Evolutionary conservation across 2,113 vertebrate species (phyloP).

Genomic region (Hydropotes inermis): DNA sequence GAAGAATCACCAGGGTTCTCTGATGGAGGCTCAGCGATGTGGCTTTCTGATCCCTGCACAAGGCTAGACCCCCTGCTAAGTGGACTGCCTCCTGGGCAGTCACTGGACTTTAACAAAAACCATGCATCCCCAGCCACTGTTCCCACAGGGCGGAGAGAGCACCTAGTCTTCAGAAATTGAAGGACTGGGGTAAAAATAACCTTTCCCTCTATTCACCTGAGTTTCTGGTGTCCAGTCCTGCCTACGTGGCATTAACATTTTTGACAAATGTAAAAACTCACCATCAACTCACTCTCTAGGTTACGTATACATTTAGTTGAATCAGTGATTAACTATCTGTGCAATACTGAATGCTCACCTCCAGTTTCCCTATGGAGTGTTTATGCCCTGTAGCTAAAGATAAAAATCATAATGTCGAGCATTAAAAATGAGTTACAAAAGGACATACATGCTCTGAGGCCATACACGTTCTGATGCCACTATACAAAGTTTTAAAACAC

Average conservation of each 20-base stretch:
- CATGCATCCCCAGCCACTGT: neutral
- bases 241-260: neutral
- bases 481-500: neutral
- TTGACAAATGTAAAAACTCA: neutral
- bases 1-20: neutral
- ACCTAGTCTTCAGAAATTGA: neutral
- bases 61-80: neutral
- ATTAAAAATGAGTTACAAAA: neutral
- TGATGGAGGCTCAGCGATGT: neutral
- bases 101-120: neutral
- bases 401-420: neutral
- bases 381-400: neutral
- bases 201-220: neutral
- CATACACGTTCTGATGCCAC: neutral
- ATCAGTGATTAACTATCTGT: neutral
- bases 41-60: neutral
- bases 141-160: neutral
- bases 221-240: neutral
- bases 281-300: neutral
- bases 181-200: neutral
- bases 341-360: neutral
- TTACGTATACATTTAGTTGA: neutral
- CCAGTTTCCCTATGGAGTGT: neutral
- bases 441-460: neutral
- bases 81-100: neutral